A percentile compares a stretch with the other conserved stretches of the same genome.
phyloP scores from a whole-genome alignment of 2,797 vertebrate species.

The Gephyroberyx darwinii region DNA sequence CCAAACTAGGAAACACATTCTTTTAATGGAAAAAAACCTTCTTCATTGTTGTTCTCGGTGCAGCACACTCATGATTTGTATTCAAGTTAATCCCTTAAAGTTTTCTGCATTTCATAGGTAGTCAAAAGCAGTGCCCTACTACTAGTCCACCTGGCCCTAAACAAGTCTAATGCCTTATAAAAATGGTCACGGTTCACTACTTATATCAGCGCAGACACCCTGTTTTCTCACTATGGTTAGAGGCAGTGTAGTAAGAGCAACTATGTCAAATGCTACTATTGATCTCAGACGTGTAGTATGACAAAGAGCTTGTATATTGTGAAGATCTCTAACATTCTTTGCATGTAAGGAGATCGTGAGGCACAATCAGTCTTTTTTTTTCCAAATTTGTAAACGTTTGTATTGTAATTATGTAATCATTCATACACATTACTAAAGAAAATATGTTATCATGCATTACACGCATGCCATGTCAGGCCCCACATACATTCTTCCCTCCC shows the following conservation, averaged over 20 bases:
- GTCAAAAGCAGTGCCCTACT: slow-evolving; percentile 55
- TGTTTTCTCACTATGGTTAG: slow-evolving; percentile 61
- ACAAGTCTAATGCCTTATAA: slow-evolving; percentile 80
- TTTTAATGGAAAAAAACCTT: slow-evolving; percentile 64
- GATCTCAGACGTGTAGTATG: slow-evolving; percentile 50
- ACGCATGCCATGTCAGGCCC: slow-evolving; percentile 76
- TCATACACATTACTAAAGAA: slow-evolving; percentile 74
- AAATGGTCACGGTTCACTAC: slow-evolving; percentile 66
- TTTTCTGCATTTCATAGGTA: slow-evolving; percentile 75
- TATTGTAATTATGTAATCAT: slow-evolving; percentile 82
- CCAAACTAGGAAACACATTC: slow-evolving; percentile 74
- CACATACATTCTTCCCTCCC: slow-evolving; percentile 62
- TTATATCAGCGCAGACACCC: slow-evolving; percentile 54
- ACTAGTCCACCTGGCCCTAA: slow-evolving; percentile 56
- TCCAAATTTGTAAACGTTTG: slow-evolving; percentile 83
- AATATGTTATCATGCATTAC: slow-evolving; percentile 79
- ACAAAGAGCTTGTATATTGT: slow-evolving; percentile 59
- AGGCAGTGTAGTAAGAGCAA: slow-evolving; percentile 37
- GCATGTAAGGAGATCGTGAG: slow-evolving; percentile 77
- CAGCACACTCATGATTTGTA: slow-evolving; percentile 74
- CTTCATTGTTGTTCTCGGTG: slow-evolving; percentile 62
- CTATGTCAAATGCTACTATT: slow-evolving; percentile 37
- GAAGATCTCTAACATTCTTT: slow-evolving; percentile 73
- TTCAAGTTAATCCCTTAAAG: slow-evolving; percentile 63
- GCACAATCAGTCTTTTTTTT: slow-evolving; percentile 71